phyloP scores from a whole-genome alignment of 2,113 vertebrate genomes.

The Ailurus styani region DNA sequence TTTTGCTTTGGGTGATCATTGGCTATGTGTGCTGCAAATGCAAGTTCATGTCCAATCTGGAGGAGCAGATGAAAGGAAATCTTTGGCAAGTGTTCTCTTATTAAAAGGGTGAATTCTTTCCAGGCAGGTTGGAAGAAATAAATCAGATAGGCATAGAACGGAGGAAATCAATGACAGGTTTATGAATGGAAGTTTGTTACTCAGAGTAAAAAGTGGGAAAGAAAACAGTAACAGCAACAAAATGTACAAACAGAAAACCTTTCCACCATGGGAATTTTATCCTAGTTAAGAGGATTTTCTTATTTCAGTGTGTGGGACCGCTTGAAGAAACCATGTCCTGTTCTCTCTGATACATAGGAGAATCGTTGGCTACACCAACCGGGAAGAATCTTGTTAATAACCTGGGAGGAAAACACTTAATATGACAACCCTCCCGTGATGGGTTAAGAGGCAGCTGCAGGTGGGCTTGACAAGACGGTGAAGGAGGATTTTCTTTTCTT shows the following conservation, averaged over 20 bases:
- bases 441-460: neutral
- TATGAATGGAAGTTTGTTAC: neutral
- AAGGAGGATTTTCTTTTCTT: neutral
- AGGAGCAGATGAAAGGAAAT: neutral
- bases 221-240: neutral
- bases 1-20: neutral
- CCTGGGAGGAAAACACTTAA: neutral
- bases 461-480: neutral
- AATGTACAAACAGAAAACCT: neutral
- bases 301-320: neutral
- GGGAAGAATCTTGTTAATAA: neutral
- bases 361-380: neutral
- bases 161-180: neutral
- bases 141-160: neutral
- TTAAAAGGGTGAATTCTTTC: neutral
- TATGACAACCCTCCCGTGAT: neutral
- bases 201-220: neutral
- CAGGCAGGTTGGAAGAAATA: neutral
- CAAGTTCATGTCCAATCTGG: neutral
- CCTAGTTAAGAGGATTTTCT: neutral
- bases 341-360: neutral
- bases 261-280: neutral
- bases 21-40: neutral
- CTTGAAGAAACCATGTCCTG: neutral
- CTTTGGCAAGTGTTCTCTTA: neutral